Base-by-base conservation (phyloP, 2,888 invertebrate genomes). In the Nymphalis polychloros region DNA sequence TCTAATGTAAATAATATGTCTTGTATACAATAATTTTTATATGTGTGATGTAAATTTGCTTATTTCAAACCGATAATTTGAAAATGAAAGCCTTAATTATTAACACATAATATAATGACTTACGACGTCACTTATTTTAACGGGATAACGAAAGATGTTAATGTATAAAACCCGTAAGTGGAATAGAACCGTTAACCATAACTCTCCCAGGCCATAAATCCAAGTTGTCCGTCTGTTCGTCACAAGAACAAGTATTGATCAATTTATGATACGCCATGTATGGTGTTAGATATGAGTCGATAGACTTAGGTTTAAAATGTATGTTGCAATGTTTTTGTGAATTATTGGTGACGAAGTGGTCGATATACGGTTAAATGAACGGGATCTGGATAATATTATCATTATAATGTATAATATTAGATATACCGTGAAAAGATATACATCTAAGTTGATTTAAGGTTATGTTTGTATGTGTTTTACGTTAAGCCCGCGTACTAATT, bases 201-300 rank as follows among this genome's bases (percentile, higher is more conserved):
- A 78, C 77, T 78, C 79, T 80, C 79, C 73, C 75, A 73, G 73
- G 72, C 78, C 76, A 83, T 84, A 84, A 84, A 83, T 84, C 79
- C 72, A 73, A 69, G 72, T 77, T 73, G 79, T 79, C 78, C 75
- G 76, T 78, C 73, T 73, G 78, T 80, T 81, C 81, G 82, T 85
- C 84, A 84, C 81, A 79, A 80, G 82, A 82, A 82, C 82, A 77
- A 76, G 83, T 82, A 81, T 80, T 80, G 80, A 81, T 86, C 79
- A 84, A 86, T 86, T 85, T 85, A 86, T 84, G 83, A 84, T 83
- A 75, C 74, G 57, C 83, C 84, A 65, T 85, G 70, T 82, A 84
- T 64, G 84, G 62, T 55, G 67, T 70, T 71, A 71, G 77, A 78
- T 82, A 83, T 78, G 75, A 78, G 75, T 75, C 71, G 64, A 73